A percentile compares a stretch with the other conserved stretches of the same genome.
Conservation (phyloP, 2,888 invertebrate species). For the Drosophila nr. medialis region DNA sequence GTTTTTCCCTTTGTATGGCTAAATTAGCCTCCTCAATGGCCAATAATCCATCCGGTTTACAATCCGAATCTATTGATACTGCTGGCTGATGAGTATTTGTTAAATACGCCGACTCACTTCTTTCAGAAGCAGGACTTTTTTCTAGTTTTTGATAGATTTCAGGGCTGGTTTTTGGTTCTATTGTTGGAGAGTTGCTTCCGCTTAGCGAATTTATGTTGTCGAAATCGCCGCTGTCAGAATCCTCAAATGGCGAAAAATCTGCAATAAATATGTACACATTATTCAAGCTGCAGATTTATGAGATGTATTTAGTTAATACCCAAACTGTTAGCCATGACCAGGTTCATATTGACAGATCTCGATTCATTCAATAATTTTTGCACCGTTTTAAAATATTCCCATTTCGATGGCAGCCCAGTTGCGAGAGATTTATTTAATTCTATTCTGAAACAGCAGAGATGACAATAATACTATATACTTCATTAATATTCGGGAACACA, state of each 20-base stretch:
- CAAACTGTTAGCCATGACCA: constrained; percentile 28
- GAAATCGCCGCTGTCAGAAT: constrained; percentile 14
- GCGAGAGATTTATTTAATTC: constrained; percentile 29
- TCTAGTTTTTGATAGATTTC: not conserved
- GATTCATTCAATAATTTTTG: constrained; percentile 42
- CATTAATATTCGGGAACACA: not conserved
- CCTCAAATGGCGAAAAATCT: constrained; percentile 35
- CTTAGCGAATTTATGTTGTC: not conserved
- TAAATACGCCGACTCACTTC: not conserved
- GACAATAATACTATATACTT: not conserved
- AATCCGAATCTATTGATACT: no score
- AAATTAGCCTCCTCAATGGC: constrained; percentile 30
- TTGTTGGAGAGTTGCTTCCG: not conserved
- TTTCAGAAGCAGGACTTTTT: not conserved
- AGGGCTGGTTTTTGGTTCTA: not conserved
- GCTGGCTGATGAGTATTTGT: not conserved
- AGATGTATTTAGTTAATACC: constrained; percentile 7
- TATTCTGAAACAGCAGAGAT: constrained; percentile 14
- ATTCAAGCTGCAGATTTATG: not conserved
- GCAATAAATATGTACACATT: not conserved
- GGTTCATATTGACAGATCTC: constrained; percentile 9
- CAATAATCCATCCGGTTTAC: not conserved
- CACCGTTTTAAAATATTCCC: constrained; percentile 52
- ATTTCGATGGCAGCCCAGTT: constrained; percentile 34
- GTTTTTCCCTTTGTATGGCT: constrained; percentile 29